Base-by-base conservation (phyloP, 37 sponge, comb jelly and placozoan genomes). In the Ephydatia muelleri region DNA sequence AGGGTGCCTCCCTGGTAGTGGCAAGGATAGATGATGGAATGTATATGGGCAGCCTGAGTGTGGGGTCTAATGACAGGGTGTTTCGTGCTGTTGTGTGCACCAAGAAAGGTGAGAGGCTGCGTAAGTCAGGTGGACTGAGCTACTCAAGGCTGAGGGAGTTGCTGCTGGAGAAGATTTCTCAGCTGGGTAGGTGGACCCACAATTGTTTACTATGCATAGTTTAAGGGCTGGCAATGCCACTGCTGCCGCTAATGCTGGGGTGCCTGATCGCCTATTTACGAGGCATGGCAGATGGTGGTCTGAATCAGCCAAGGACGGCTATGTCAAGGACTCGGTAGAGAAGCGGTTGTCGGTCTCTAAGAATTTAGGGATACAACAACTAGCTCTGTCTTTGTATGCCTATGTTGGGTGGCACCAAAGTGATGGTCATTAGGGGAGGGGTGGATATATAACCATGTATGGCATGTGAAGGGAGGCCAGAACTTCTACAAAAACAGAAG, bases 61-160 rank as follows among this genome's bases (percentile, higher is more conserved):
- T 69, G 72, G 16, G 82, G 23, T 81, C 32, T 47, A 67, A 83
- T 14, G 32, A 37, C 38, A 25, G 14, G 22, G 33, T 83, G 75
- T 83, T 83, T 76, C 25, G 84, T 22, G 84, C 76, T 11, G 19
- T 83, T n/a, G 22, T 33, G 16, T 22, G 19, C 35, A 83, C 84
- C 28, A 83, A 83, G 48, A 5, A 73, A 29, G 76, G 84, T 19
- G 31, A 49, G 22, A 32, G 38, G 11, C 67, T 83, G 37, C 35
- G 76, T 23, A 21, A 75, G 32, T 71, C 76, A 32, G 84, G 84
- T 49, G 37, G 76, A 13, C 67, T 74, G 21, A 82, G 81, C 32
- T 80, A 80, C 70, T 67, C 81, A 36, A 80, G 70, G 26, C 48
- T 82, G 26, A 38, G 73, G 27, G 82, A 82, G 73, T 40, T 82